phyloP scores from a whole-genome alignment of 2,888 invertebrate genomes.

The Tenodera sinensis region DNA sequence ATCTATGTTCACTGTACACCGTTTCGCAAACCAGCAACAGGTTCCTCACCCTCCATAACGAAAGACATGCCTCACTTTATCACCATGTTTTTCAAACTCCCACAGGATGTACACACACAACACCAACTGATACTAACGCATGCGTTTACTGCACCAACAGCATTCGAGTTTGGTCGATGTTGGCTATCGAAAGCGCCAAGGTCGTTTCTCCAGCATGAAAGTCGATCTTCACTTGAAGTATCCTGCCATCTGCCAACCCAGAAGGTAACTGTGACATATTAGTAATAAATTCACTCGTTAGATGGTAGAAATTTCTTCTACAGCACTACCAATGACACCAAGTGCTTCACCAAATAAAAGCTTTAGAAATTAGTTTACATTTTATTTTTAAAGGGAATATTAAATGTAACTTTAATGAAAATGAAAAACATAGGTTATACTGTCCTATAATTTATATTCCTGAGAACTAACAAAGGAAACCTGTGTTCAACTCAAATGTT shows the following conservation, averaged over 20 bases:
- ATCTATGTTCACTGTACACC: conserved; percentile 2
- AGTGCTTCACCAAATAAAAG: too few species aligned
- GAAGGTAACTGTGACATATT: too few species aligned
- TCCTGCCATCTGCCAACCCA: neutral
- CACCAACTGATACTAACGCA: neutral
- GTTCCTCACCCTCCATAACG: conserved; percentile 25
- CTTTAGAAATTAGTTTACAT: too few species aligned
- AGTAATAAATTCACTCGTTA: too few species aligned
- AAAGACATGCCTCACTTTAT: neutral
- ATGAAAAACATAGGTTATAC: too few species aligned
- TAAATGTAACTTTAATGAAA: too few species aligned
- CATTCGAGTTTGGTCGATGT: neutral
- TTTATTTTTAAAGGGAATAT: too few species aligned
- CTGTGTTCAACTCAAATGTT: too few species aligned
- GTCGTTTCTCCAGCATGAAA: neutral
- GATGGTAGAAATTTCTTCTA: too few species aligned
- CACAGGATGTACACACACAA: neutral
- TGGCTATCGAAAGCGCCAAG: neutral
- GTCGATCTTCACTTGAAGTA: neutral
- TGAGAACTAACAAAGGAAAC: too few species aligned
- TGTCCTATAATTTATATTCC: too few species aligned
- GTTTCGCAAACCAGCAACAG: conserved; percentile 24
- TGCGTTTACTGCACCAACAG: neutral
- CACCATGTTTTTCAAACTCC: conserved; percentile 8
- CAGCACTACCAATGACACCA: too few species aligned